These are phyloP conservation scores for Chlamydotis undulata DNA, from an alignment of 2,113 vertebrate genomes.

Conservation along the genomic window DNA sequence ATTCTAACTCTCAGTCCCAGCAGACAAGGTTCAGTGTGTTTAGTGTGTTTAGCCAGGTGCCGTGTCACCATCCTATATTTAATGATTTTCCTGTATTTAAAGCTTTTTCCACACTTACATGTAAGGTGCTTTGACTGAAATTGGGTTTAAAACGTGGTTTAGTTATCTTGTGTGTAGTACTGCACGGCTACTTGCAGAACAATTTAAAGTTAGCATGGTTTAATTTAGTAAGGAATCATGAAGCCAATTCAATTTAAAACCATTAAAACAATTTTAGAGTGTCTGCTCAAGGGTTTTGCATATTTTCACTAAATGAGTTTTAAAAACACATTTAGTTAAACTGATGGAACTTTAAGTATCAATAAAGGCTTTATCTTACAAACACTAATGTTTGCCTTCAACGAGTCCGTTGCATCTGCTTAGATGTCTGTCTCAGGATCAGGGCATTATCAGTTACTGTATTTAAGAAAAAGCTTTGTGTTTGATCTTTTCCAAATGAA, in stretches of 20 bases:
- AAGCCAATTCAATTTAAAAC: conserved; percentile 67
- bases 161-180: not conserved
- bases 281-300: conserved; percentile 70
- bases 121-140: conserved; percentile 14
- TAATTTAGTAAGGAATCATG: conserved; percentile 66
- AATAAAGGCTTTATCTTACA: conserved; percentile 68
- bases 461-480: conserved; percentile 9
- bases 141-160: conserved; percentile 19
- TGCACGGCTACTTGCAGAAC: conserved; percentile 41
- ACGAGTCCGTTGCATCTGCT: conserved; percentile 36
- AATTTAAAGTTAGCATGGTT: conserved; percentile 60
- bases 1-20: not conserved
- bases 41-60: conserved; percentile 4
- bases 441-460: not conserved
- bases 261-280: conserved; percentile 69
- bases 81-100: not conserved
- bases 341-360: conserved; percentile 70
- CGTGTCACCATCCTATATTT: not conserved
- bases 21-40: not conserved
- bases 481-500: not conserved
- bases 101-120: not conserved
- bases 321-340: conserved; percentile 72
- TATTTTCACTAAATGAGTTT: conserved; percentile 69
- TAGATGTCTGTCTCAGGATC: conserved; percentile 55
- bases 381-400: conserved; percentile 63